Base-by-base conservation (phyloP, 2,888 invertebrate genomes). In the Nysson spinosus region DNA sequence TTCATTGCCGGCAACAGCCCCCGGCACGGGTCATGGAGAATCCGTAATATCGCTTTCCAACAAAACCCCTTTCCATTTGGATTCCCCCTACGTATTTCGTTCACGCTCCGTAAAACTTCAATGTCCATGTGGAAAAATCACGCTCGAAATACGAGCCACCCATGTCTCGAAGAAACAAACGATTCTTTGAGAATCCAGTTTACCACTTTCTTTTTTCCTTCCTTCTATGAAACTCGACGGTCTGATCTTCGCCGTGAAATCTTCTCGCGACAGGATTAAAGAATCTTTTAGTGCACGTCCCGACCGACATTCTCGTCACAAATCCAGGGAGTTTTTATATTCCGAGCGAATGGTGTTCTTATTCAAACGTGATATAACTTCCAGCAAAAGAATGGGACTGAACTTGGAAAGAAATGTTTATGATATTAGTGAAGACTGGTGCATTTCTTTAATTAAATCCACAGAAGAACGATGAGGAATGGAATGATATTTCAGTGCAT, bases 51-150 rank as follows among this genome's bases (percentile, higher is more conserved):
- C 72, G 50, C 50, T 58, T 50, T 43, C 30, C 55, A 61, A 42
- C 57, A 46, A 56, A 58, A 40, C 55, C 44, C 47, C 34, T 46
- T 19, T 34, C 39, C 64, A 43, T 51, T 60, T 47, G 32, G 42
- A 52, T 58, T 44, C 47, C 37, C 42, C 60, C 52, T 47, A 62
- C 61, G 71, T 75, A 71, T 71, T 71, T 71, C 62, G 68, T 74
- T 71, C 72, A 75, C 68, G 68, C 75, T 74, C 64, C 71, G 71
- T 74, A 64, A 71, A 74, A 75, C 75, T 71, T 71, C 54, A 70
- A 68, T 63, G 68, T 66, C 66, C 60, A 17, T 28, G 26, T 20
- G 28, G 44, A 34, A 34, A 61, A 57, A 57, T 44, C 22, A 7
- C 30, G 30, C 32, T 43, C 32, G 26, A 19, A 17, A 20, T 32